Evolutionary conservation across 1,140 invertebrate genomes (phyloP), one percentile per base, ranked within the genome.

Genomic region (Drosophila nasuta): DNA sequence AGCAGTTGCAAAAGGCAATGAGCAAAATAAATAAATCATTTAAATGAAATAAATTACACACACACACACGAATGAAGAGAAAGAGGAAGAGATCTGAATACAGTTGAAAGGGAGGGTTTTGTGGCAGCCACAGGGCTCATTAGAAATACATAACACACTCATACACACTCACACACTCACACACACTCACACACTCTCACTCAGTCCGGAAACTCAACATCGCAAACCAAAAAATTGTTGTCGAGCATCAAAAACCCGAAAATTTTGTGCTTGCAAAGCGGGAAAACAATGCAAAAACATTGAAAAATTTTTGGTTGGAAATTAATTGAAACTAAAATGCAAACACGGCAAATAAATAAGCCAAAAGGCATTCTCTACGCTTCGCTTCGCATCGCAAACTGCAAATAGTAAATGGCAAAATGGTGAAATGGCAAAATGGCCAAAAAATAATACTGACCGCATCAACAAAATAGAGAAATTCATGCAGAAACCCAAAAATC

Each of bases 21-120:
- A 79, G 79, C 82, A 86, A 87, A 87, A 87, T 87, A 88, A 87
- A 87, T 87, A 87, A 87, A 87, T 87, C 83, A 87, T 87, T 88
- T 87, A 87, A 87, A 82, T 82, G 83, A 87, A 88, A 88, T 79
- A 77, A 82, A 87, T 77, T 80, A 49, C 65, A 68, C 45, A 51
- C 28, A 62, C 45, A 28, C 38, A 45, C 38, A 66, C 59, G 68
- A 62, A 71, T 46, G 56, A 38, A 46, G n/a, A 70, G 45, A 28
- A 10, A 49, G 20, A 25, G 20, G 20, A 25, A 25, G 20, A 25
- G 20, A 25, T 25, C 17, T 5, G 17, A n/a, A n/a, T 45, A 25
- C 20, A 4, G 15, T 51, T 20, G 7, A 17, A 10, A 15, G 3
- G 3, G 4, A 52, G n/a, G 5, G 7, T 20, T 33, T 28, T 67